phyloP scores from a whole-genome alignment of 2,888 invertebrate genomes.

The Eristalis intricaria region DNA sequence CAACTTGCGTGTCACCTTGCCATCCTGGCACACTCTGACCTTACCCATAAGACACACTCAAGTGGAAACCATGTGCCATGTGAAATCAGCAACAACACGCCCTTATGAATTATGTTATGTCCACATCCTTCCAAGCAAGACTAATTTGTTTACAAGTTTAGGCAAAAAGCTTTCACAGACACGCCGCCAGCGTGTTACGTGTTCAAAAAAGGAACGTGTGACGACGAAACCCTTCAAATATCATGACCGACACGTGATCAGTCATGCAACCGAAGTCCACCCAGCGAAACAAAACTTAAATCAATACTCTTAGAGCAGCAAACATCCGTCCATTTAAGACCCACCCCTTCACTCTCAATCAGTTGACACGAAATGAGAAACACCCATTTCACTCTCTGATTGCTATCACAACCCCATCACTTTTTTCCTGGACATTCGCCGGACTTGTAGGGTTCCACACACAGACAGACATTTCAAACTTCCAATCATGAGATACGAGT shows the following conservation, averaged over 20 bases:
- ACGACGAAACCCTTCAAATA: not conserved
- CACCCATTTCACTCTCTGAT: not conserved
- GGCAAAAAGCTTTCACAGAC: not conserved
- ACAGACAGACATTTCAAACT: not conserved
- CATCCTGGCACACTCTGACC: not conserved
- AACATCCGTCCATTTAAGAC: not conserved
- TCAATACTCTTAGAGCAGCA: not conserved
- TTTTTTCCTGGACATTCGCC: not conserved
- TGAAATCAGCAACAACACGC: not conserved
- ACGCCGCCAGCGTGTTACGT: not conserved
- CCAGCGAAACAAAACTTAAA: not conserved
- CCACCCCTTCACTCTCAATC: too few species aligned
- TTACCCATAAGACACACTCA: not conserved
- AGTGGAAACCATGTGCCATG: not conserved
- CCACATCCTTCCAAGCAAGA: not conserved
- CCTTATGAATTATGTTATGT: not conserved
- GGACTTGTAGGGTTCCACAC: not conserved
- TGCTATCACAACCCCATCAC: not conserved
- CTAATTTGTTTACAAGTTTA: not conserved
- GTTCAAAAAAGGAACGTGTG: too few species aligned
- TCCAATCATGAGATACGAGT: not conserved
- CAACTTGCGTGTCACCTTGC: not conserved
- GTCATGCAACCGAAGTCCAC: not conserved
- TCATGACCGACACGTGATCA: not conserved
- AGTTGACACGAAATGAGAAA: not conserved